A percentile compares a stretch with the other conserved stretches of the same genome.
Evolutionary conservation across 2,113 vertebrate species (phyloP).

Genomic region (Helogale parvula): DNA sequence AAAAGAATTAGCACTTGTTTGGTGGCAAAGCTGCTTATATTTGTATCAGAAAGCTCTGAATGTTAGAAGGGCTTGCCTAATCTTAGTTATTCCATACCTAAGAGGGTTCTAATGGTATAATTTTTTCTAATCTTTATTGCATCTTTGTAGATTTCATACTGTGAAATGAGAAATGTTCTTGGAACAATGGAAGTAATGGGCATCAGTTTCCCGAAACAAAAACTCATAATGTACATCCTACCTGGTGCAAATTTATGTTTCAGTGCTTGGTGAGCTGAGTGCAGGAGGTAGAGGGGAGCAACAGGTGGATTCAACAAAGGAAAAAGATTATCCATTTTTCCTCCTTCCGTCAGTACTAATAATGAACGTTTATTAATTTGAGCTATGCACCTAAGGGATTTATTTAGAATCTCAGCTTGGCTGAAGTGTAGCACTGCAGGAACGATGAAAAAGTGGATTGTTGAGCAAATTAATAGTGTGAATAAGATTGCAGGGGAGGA

Average conservation of each 20-base stretch:
- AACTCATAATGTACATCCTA: neutral
- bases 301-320: conserved; percentile 28
- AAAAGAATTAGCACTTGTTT: conserved; percentile 80
- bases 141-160: conserved; percentile 19
- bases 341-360: neutral
- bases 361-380: conserved; percentile 23
- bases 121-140: conserved; percentile 52
- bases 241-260: conserved; percentile 7
- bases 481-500: neutral
- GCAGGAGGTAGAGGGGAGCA: neutral
- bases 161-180: conserved; percentile 38
- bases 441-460: neutral
- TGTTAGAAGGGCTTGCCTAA: conserved; percentile 25
- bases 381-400: neutral
- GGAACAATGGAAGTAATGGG: conserved; percentile 32
- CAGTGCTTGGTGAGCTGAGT: neutral
- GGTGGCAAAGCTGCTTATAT: conserved; percentile 51
- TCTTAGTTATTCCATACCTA: neutral
- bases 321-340: neutral
- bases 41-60: conserved; percentile 39
- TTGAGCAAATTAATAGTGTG: conserved; percentile 30
- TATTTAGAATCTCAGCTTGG: neutral
- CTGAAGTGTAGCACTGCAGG: neutral
- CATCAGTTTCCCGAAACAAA: conserved; percentile 10
- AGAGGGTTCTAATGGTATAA: conserved; percentile 35